A percentile compares a stretch with the other conserved stretches of the same genome.
Evolutionary conservation across 2,888 invertebrate species (phyloP).

Genomic region (Alviniconcha strummeri): DNA sequence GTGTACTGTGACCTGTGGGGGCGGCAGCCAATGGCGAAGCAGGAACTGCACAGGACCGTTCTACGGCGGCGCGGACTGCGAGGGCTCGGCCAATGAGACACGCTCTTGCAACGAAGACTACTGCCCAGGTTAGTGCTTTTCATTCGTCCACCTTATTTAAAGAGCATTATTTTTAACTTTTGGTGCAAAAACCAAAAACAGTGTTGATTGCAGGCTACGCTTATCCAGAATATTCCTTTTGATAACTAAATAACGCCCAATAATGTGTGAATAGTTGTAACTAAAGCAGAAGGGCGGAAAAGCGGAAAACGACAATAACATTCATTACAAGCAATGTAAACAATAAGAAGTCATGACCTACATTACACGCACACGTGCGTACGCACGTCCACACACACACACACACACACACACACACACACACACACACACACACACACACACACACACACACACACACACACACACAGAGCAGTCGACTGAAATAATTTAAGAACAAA

Average conservation of each 20-base stretch:
- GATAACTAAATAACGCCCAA: too few species aligned
- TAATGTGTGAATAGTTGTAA: too few species aligned
- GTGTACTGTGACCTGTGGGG: conserved; percentile 66
- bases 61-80: conserved; percentile 61
- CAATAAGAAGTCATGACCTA: too few species aligned
- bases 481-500: too few species aligned
- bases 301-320: too few species aligned
- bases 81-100: conserved; percentile 47
- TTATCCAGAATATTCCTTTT: too few species aligned
- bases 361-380: not conserved
- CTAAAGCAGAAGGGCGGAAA: too few species aligned
- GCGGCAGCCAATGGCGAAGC: conserved; percentile 55
- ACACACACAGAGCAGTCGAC: not conserved
- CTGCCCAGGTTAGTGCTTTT: conserved; percentile 60
- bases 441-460: not conserved
- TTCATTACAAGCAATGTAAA: too few species aligned
- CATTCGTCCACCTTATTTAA: too few species aligned
- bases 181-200: too few species aligned
- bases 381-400: not conserved
- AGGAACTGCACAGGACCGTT: conserved; percentile 55
- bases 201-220: too few species aligned
- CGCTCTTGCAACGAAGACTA: conserved; percentile 56
- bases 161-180: too few species aligned
- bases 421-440: not conserved
- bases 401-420: not conserved